A percentile compares a stretch with the other conserved stretches of the same genome.
These are phyloP conservation scores for Phylloscopus collybita DNA, from an alignment of 2,797 vertebrate species.

Conservation along the genomic window DNA sequence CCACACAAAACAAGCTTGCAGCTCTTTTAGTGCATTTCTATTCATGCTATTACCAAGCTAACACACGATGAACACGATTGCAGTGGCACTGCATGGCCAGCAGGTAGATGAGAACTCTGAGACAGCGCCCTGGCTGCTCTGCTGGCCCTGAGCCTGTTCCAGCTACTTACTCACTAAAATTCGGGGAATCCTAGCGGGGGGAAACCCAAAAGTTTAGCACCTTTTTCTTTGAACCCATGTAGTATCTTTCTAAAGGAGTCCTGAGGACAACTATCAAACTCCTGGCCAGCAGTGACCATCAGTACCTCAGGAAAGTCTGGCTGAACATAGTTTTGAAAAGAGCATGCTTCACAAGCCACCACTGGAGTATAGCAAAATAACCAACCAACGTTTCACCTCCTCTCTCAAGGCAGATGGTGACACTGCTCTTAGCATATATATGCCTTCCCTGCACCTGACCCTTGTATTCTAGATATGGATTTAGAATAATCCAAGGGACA, in stretches of 20 bases:
- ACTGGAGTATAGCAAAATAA: background rate
- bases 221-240: background rate
- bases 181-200: background rate
- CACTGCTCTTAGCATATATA: background rate
- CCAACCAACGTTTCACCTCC: background rate
- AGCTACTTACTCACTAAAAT: background rate
- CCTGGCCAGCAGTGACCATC: background rate
- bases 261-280: background rate
- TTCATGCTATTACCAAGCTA: background rate
- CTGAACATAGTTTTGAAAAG: background rate
- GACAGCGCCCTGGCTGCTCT: background rate
- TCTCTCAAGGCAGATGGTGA: background rate
- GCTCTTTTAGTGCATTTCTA: background rate
- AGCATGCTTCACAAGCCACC: background rate
- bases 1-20: background rate
- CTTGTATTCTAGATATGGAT: background rate
- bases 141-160: background rate
- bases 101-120: background rate
- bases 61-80: background rate
- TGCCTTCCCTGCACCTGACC: background rate
- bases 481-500: background rate
- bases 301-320: background rate
- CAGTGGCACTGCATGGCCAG: background rate
- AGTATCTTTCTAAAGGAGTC: background rate
- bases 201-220: background rate